A percentile compares a stretch with the other conserved stretches of the same genome.
These are phyloP conservation scores for Motacilla tschutschensis DNA, from an alignment of 2,113 vertebrate species.

Conservation along the genomic window DNA sequence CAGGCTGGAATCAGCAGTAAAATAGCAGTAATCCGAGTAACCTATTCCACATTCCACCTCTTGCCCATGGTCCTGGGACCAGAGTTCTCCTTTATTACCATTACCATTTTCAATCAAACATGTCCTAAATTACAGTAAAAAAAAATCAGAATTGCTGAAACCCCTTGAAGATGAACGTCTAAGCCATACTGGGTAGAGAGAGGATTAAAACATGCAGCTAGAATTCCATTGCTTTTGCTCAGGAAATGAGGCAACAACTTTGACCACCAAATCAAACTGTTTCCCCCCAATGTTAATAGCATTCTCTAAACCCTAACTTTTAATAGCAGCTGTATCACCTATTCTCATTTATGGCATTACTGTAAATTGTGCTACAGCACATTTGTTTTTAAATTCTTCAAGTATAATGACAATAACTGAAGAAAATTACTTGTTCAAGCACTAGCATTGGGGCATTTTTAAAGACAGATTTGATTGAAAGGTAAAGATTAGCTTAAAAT, in stretches of 20 bases:
- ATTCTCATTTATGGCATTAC: background rate
- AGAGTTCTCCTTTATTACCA: rapidly evolving
- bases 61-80: background rate
- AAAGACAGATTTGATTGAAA: conserved; percentile 33
- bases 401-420: background rate
- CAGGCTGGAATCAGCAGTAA: background rate
- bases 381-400: background rate
- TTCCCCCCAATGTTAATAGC: background rate
- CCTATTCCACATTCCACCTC: background rate
- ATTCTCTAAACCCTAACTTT: background rate
- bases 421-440: background rate
- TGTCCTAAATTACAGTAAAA: background rate
- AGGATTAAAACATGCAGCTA: background rate
- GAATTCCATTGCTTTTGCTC: background rate
- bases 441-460: background rate
- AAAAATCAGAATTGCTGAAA: background rate
- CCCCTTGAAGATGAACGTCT: background rate
- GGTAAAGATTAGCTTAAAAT: conserved; percentile 31
- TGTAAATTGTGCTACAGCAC: background rate
- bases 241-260: background rate
- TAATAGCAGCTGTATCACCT: background rate
- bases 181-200: background rate
- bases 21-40: background rate
- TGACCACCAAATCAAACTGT: background rate
- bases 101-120: background rate